Evolutionary conservation across 2,888 invertebrate genomes (phyloP), one percentile per base, ranked within the genome.

Genomic region (Andrena flavipes): DNA sequence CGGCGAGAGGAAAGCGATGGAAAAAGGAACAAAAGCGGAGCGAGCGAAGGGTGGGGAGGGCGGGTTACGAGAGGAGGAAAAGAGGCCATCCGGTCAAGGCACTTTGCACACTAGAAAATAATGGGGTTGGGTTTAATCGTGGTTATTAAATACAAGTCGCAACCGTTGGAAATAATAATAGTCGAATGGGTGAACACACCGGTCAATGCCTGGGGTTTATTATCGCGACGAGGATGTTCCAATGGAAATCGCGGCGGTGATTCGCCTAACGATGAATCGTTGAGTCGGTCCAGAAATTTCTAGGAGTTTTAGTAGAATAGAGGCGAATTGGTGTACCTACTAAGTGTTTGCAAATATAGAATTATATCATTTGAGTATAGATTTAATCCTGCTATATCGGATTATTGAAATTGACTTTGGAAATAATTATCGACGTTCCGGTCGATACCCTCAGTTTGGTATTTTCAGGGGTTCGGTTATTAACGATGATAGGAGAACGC

Each of bases 31-130:
- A 16, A 8, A 67, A 20, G 51, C 29, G 10, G 30, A 8, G 29
- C n/a, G 16, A 10, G 49, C 1, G 67, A 5, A 26, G 13, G 20
- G 33, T 0, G 30, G 33, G 1, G 54, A 5, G 23, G 5, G 42
- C 42, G 42, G 42, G 42, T 16, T 42, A 4, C 42, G 42, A 16
- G 42, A 16, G 68, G 54, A 49, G 74, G 59, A 73, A 85, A 68
- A 81, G 59, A 64, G 76, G 72, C 76, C 54, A 71, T 76, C 59
- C 76, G 75, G 70, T 80, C 76, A 76, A 84, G 73, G 80, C 80
- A 71, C 68, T 76, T 82, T 70, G 64, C 79, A 65, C 68, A 51
- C 51, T 71, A 35, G 68, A 74, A 73, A 84, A 48, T 76, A 83
- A 80, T 80, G 76, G 73, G 54, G 42, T 72, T 64, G 69, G 65